These are phyloP conservation scores for Zhuqinia jingwanae DNA, from an alignment of 2,888 invertebrate genomes.

Conservation along the genomic window DNA sequence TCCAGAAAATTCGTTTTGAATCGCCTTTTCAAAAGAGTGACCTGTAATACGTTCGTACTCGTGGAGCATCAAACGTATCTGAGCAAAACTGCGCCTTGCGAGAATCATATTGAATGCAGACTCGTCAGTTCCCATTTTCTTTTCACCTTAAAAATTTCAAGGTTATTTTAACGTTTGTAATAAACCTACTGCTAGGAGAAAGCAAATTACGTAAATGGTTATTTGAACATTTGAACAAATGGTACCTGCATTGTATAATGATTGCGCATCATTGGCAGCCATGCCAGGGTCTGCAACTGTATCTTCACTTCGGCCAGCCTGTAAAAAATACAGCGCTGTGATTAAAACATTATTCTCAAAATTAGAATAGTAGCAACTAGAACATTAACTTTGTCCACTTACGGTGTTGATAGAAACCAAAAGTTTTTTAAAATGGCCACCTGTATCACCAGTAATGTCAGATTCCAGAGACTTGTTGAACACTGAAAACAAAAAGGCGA, in stretches of 20 bases:
- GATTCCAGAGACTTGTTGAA: slow-evolving; percentile 90
- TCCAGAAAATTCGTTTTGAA: slow-evolving; percentile 92
- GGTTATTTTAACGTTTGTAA: too few species aligned
- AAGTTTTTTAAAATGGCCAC: slow-evolving; percentile 94
- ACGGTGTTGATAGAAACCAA: slow-evolving; percentile 89
- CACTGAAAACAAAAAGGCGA: slow-evolving; percentile 85
- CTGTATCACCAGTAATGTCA: slow-evolving; percentile 93
- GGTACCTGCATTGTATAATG: slow-evolving; percentile 87
- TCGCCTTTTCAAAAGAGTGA: slow-evolving; percentile 89
- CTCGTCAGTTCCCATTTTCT: slow-evolving; percentile 91
- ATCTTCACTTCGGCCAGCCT: slow-evolving; percentile 91
- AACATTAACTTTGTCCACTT: too few species aligned
- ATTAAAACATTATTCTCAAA: background rate
- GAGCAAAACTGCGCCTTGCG: slow-evolving; percentile 93
- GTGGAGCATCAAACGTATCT: slow-evolving; percentile 90
- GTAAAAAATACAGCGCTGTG: slow-evolving; percentile 68
- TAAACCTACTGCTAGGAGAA: too few species aligned
- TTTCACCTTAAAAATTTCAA: slow-evolving; percentile 82
- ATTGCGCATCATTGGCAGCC: slow-evolving; percentile 92
- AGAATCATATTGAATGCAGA: slow-evolving; percentile 92
- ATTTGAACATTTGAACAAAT: background rate
- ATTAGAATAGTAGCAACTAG: background rate
- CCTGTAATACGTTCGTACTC: slow-evolving; percentile 89
- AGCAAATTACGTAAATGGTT: too few species aligned
- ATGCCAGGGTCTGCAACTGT: slow-evolving; percentile 86